Evolutionary conservation across 1,140 invertebrate species (phyloP).

Genomic region (Laupala kohalensis): DNA sequence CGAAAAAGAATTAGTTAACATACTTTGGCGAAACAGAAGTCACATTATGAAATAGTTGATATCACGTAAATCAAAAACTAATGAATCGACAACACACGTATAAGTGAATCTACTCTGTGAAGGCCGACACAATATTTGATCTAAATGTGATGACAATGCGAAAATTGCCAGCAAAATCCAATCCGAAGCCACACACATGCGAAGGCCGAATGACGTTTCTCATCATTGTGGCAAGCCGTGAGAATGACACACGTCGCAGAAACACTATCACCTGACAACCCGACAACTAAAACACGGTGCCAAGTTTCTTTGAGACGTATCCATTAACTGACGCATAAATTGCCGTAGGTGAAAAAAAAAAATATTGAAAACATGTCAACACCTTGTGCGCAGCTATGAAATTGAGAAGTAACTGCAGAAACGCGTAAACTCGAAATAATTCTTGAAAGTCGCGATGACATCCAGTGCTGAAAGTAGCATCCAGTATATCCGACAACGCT

Average conservation of each 20-base stretch:
- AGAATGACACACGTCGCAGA: neutral
- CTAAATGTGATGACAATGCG: neutral
- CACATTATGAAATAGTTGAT: neutral
- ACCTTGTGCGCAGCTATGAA: neutral
- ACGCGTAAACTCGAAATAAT: too few species aligned
- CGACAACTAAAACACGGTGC: neutral
- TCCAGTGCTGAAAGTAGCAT: neutral
- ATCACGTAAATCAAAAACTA: neutral
- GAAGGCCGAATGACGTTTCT: neutral
- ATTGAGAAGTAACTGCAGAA: neutral
- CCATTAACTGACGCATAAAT: too few species aligned
- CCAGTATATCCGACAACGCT: neutral
- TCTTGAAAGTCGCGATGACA: too few species aligned
- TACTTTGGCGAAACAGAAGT: neutral
- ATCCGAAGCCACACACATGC: neutral
- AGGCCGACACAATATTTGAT: neutral
- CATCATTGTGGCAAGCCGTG: neutral
- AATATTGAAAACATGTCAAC: neutral
- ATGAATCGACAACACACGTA: too few species aligned
- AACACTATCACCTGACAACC: neutral
- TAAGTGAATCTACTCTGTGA: neutral
- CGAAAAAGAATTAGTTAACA: neutral
- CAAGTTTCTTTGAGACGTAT: neutral
- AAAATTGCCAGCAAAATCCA: neutral
- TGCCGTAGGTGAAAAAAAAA: neutral